A percentile compares a stretch with the other conserved stretches of the same genome.
phyloP scores from a whole-genome alignment of 2,888 invertebrate genomes.

The Pandemis heparana region DNA sequence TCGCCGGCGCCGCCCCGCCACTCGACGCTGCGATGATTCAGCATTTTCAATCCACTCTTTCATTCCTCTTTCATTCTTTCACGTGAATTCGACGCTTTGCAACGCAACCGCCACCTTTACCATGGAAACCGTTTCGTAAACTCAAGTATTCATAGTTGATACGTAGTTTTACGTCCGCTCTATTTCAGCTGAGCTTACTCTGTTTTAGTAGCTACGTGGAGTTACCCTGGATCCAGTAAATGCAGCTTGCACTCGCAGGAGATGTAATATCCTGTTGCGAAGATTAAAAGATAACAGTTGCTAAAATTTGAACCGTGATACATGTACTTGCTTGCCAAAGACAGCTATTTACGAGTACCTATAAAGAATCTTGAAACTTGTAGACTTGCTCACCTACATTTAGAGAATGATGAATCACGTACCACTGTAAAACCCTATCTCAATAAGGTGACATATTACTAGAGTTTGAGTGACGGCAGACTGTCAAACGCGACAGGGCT shows the following conservation, averaged over 20 bases:
- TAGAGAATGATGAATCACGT: too few species aligned
- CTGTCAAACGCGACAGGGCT: too few species aligned
- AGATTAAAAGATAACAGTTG: neutral
- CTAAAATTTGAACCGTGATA: neutral
- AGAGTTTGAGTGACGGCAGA: too few species aligned
- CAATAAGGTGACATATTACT: too few species aligned
- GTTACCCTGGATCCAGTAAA: neutral
- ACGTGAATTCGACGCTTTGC: slow-evolving; percentile 70
- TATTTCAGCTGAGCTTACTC: slow-evolving; percentile 9
- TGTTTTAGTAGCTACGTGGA: neutral
- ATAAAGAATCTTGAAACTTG: too few species aligned
- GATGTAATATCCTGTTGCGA: slow-evolving; percentile 26
- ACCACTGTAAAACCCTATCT: too few species aligned
- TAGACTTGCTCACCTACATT: too few species aligned
- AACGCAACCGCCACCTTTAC: slow-evolving; percentile 66
- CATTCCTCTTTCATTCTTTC: slow-evolving; percentile 76
- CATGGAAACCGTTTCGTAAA: slow-evolving; percentile 52
- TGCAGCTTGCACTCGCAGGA: neutral
- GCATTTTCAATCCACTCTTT: slow-evolving; percentile 82
- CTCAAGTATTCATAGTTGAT: slow-evolving; percentile 38
- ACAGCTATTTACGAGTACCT: too few species aligned
- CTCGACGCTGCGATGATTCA: slow-evolving; percentile 80
- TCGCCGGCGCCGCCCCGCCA: slow-evolving; percentile 68
- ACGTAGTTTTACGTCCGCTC: slow-evolving; percentile 23
- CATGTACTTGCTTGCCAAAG: too few species aligned